Evolutionary conservation across 2,888 invertebrate species (phyloP).

Genomic region (Aelia acuminata): DNA sequence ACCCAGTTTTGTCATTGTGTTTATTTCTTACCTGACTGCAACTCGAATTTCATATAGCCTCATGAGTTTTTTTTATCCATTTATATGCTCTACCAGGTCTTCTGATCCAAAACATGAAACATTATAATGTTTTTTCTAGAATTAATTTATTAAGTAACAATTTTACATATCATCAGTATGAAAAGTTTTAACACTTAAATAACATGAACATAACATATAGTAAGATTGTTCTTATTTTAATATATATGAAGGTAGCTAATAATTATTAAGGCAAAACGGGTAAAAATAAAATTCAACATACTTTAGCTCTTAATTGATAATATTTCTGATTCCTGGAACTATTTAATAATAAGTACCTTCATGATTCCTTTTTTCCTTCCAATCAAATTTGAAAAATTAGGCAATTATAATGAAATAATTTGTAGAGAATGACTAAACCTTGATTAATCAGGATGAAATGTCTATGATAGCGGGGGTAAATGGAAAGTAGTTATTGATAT

Average conservation of each 20-base stretch:
- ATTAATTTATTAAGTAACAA: not conserved
- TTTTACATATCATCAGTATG: not conserved
- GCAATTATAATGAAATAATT: not conserved
- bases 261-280: conserved; percentile 11
- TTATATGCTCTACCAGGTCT: not conserved
- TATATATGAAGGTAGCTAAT: not conserved
- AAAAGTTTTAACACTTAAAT: not conserved
- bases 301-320: not conserved
- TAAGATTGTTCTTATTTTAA: not conserved
- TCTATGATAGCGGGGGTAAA: not conserved
- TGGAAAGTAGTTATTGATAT: not conserved
- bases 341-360: not conserved
- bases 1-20: too few species aligned
- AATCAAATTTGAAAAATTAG: not conserved
- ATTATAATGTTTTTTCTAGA: not conserved
- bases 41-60: not conserved
- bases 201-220: not conserved
- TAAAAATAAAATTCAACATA: not conserved
- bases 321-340: not conserved
- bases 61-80: too few species aligned
- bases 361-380: not conserved
- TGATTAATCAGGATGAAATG: not conserved
- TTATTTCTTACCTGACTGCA: not conserved
- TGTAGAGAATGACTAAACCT: not conserved
- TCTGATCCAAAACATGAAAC: not conserved